Conservation (phyloP, 1,140 invertebrate species). For the Drosophila jambulina region DNA sequence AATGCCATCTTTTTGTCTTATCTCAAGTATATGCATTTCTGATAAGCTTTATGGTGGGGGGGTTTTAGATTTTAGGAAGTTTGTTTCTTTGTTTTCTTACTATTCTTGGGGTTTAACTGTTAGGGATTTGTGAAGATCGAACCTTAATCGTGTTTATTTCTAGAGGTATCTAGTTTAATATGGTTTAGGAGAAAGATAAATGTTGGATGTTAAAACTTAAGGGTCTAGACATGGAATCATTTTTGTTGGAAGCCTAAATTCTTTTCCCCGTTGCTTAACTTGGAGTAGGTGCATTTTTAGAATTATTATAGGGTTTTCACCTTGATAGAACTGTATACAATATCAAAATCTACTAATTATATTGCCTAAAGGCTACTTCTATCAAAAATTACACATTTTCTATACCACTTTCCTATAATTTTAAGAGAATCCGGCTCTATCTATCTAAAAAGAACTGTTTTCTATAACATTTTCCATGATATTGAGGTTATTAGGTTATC, state of each 20-base stretch:
- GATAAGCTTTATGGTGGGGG: background rate
- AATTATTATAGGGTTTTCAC: background rate
- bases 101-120: background rate
- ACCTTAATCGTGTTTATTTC: background rate
- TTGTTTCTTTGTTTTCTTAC: background rate
- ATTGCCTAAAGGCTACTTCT: background rate
- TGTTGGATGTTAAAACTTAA: too few relatives aligned
- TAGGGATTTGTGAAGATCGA: background rate
- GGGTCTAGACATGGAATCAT: background rate
- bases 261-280: background rate
- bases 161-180: background rate
- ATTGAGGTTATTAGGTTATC: too few relatives aligned
- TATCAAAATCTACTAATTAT: background rate
- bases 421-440: background rate
- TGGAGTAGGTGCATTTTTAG: background rate
- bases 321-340: background rate
- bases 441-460: background rate
- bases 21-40: conserved; percentile 1
- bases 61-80: background rate
- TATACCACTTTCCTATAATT: background rate
- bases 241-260: background rate
- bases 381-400: background rate
- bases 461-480: background rate
- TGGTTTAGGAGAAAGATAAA: too few relatives aligned
- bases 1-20: background rate